Evolutionary conservation across 2,113 vertebrate species (phyloP).

Genomic region (Malurus elegans): DNA sequence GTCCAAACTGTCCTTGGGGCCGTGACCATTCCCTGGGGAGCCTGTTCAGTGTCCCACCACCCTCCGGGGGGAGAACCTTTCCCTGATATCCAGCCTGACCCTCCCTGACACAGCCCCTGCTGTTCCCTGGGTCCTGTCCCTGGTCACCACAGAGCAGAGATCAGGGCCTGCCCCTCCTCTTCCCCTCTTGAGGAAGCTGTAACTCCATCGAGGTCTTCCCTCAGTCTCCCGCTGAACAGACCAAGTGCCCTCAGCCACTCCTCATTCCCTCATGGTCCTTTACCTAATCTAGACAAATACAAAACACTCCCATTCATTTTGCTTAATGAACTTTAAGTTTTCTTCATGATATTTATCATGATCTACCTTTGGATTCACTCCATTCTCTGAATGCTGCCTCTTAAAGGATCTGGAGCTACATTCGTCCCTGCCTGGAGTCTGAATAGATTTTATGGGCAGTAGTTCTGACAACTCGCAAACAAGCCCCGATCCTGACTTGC

Average conservation of each 20-base stretch:
- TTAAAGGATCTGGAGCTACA: not conserved
- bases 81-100: rapidly evolving
- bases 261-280: not conserved
- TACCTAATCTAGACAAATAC: not conserved
- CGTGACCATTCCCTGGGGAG: rapidly evolving
- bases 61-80: not conserved
- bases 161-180: not conserved
- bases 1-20: not conserved
- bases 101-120: not conserved
- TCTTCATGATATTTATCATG: not conserved
- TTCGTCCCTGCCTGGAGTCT: not conserved
- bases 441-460: not conserved
- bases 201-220: not conserved
- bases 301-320: not conserved
- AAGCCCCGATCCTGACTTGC: not conserved
- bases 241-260: not conserved
- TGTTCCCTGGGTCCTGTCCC: rapidly evolving
- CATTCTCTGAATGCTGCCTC: not conserved
- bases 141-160: not conserved
- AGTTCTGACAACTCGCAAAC: not conserved
- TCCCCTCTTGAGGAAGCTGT: rapidly evolving
- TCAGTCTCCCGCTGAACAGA: not conserved
- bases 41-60: rapidly evolving
- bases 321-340: not conserved
- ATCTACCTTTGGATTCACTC: not conserved